Evolutionary conservation across 2,113 vertebrate genomes (phyloP), one percentile per base, ranked within the genome.

Genomic region (Xerus inauris): DNA sequence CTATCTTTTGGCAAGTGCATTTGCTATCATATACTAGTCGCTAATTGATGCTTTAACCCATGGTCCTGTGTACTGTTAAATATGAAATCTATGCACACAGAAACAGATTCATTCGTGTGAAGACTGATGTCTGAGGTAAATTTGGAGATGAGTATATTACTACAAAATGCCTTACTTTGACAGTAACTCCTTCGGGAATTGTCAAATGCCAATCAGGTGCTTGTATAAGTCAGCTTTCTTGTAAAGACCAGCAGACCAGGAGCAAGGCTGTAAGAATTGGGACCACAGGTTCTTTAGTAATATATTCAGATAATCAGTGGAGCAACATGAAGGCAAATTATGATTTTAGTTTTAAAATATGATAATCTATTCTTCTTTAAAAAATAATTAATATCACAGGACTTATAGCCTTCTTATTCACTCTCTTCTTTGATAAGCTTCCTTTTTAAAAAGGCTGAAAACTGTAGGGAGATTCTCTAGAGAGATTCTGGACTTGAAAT

Each of bases 331-430:
- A 96, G 47, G 54, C 59, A 94, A 93, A 90, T 94, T 92, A 81
- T 71, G 28, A 89, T 92, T 97, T 97, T 84, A 94, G 40, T 87
- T 86, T 97, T 98, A 95, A 97, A 94, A 94, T 96, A 97, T 95
- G 87, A 90, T 94, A 93, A 97, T 97, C 91, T 96, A 94, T 91
- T 94, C 91, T 89, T 88, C 42, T 94, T 93, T 89, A 72, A 87
- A 96, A 95, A 92, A 87, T 94, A 97, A 97, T 95, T 94, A 87
- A 90, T 65, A 95, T 89, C 47, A 40, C 32, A 92, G 24, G 40
- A 96, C 57, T n/a, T 81, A 87, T 26, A 96, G 49, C 13, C 72
- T 94, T 93, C 69, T 93, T 94, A 32, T 77, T 94, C 94, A 87
- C 3, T 45, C 49, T 94, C 20, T 79, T 89, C 47, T 93, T 62